Base-by-base conservation (phyloP, 2,888 invertebrate species). In the Caenorhabditis becei region DNA sequence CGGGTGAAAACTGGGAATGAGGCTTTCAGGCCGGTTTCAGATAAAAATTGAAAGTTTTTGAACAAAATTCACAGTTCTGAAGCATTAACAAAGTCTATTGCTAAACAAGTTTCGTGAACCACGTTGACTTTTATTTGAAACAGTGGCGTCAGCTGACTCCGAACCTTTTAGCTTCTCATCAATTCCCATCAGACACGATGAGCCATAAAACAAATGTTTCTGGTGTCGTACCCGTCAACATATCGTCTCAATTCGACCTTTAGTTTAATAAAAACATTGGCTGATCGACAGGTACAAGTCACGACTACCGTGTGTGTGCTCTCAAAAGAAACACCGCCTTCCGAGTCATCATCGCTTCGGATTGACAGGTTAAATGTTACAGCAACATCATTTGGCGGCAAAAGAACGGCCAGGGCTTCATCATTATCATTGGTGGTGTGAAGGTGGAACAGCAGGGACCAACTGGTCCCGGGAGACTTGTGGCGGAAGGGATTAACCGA, bases 331-430 rank as follows among this genome's bases (percentile, higher is more conserved):
- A 28, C 23, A 7, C 56, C 71, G 20, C 56, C 71, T 26, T 37
- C 35, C 16, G 51, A 24, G 47, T 56, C 37, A 53, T 59, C 69
- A 59, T 69, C 69, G 41, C 26, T 32, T 20, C 49, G 32, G 23
- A 16, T 51, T 65, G 59, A 51, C 59, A 51, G 49, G 65, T 49
- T 51, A 67, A 75, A 66, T 65, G 75, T 75, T 75, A 75, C 75
- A 75, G 67, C 75, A 74, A 74, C 54, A 75, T 66, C 66, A 53
- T 59, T 66, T 66, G 59, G 75, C 59, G 61, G 75, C 53, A 65
- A n/a, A n/a, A n/a, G n/a, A n/a, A n/a, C n/a, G 14, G 14, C 41
- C 41, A 14, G 14, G 10, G 66, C 63, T 41, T 28, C 18, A 16
- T 20, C 32, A 32, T 56, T 35, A 61, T 62, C 62, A 62, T 54